A percentile compares a stretch with the other conserved stretches of the same genome.
Conservation (phyloP, 2,113 vertebrate species). For the Xiphophorus hellerii region DNA sequence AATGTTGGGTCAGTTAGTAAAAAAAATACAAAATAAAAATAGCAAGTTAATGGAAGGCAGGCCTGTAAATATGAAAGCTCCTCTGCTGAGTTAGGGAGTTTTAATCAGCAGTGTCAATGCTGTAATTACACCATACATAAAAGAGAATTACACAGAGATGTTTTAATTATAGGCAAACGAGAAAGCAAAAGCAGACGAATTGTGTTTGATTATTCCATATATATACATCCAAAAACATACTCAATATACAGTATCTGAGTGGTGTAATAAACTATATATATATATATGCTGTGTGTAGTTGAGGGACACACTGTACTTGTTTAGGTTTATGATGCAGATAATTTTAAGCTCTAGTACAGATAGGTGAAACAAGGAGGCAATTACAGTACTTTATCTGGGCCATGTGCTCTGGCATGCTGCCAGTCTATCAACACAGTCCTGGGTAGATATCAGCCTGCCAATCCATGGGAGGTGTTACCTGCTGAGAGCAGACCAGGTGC, state of each 20-base stretch:
- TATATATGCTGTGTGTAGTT: no score
- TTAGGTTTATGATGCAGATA: neutral
- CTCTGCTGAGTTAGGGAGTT: conserved; percentile 54
- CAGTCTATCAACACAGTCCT: conserved; percentile 34
- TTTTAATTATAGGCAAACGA: conserved; percentile 51
- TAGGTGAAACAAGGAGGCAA: conserved; percentile 6
- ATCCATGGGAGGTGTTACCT: conserved; percentile 58
- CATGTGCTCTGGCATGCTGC: conserved; percentile 50
- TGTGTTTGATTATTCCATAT: conserved; percentile 31
- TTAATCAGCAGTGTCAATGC: conserved; percentile 59
- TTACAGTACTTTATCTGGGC: conserved; percentile 33
- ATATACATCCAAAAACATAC: neutral
- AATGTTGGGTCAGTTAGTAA: neutral
- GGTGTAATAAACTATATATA: neutral
- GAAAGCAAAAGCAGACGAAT: conserved; percentile 22
- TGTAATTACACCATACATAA: conserved; percentile 54
- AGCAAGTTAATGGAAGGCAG: neutral
- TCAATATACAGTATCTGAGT: no score
- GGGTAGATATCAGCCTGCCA: conserved; percentile 54
- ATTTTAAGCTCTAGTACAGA: conserved; percentile 6
- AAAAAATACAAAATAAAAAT: neutral
- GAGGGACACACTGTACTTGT: neutral
- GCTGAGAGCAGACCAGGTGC: conserved; percentile 68
- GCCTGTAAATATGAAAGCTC: conserved; percentile 10
- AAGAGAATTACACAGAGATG: conserved; percentile 52